These are phyloP conservation scores for rat (Rattus norvegicus) DNA, from an alignment of 2,113 vertebrate genomes.

Conservation along the genomic window DNA sequence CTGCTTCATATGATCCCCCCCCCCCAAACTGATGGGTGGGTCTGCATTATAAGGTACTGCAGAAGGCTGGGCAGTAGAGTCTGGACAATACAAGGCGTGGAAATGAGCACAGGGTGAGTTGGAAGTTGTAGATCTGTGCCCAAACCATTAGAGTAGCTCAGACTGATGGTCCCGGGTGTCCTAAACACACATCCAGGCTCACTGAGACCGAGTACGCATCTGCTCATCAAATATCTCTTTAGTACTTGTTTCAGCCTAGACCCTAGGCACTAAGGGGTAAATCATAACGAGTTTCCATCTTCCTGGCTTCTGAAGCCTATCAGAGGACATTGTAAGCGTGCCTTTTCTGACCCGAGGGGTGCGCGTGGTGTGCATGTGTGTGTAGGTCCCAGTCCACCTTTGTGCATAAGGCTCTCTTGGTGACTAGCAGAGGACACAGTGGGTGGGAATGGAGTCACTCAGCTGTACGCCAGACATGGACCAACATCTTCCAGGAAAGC, in stretches of 20 bases:
- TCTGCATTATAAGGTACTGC: not conserved
- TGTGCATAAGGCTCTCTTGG: not conserved
- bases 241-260: not conserved
- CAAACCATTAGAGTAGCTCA: not conserved
- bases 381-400: not conserved
- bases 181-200: not conserved
- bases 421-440: constrained; percentile 71
- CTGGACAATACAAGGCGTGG: not conserved
- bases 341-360: not conserved
- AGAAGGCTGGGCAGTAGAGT: not conserved
- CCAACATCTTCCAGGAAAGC: constrained; percentile 50
- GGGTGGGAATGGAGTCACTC: constrained; percentile 23
- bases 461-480: constrained; percentile 59
- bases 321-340: not conserved
- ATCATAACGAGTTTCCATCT: not conserved
- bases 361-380: too few species aligned
- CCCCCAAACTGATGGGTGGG: not conserved
- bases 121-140: not conserved
- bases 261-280: not conserved
- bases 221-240: not conserved
- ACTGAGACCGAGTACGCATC: not conserved
- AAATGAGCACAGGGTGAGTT: not conserved
- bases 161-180: not conserved
- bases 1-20: not conserved
- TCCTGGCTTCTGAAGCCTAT: not conserved